Percentiles rank a stretch among this genome's conserved stretches.
Conservation (phyloP, 2,113 vertebrate genomes). For the Picathartes gymnocephalus region DNA sequence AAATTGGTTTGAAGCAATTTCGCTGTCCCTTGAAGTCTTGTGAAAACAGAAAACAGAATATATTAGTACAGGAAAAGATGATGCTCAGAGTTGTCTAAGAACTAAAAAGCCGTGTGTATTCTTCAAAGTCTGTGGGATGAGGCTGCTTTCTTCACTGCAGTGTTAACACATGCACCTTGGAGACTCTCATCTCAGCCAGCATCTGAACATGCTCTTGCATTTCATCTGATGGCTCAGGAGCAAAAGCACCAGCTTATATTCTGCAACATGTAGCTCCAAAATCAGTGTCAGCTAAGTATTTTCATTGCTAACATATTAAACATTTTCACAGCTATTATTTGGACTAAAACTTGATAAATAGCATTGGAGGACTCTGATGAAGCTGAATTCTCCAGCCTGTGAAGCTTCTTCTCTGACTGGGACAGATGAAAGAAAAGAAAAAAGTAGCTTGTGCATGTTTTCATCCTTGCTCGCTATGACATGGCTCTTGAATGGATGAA, state of each 20-base stretch:
- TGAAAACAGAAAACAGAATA: conserved; percentile 26
- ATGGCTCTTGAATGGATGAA: neutral
- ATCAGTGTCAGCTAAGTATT: neutral
- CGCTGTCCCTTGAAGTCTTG: conserved; percentile 23
- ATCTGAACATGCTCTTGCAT: conserved; percentile 34
- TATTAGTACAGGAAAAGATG: neutral
- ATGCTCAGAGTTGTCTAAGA: neutral
- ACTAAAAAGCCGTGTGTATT: neutral
- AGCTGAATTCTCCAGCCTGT: neutral
- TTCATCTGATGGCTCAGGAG: neutral
- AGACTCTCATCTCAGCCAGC: conserved; percentile 17
- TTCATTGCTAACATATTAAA: neutral
- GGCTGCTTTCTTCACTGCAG: neutral
- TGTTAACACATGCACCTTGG: conserved; percentile 1
- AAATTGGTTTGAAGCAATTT: conserved; percentile 48
- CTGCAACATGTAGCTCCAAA: neutral
- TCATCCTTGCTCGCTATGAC: neutral
- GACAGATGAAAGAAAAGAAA: neutral
- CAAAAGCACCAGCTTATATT: conserved; percentile 3
- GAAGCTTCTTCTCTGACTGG: neutral
- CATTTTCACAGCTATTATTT: conserved; percentile 7
- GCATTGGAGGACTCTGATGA: neutral
- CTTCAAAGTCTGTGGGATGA: conserved; percentile 7
- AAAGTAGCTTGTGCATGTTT: neutral
- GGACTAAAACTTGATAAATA: neutral